Evolutionary conservation across 2,113 vertebrate genomes (phyloP).

Genomic region (Paratilapia polleni): DNA sequence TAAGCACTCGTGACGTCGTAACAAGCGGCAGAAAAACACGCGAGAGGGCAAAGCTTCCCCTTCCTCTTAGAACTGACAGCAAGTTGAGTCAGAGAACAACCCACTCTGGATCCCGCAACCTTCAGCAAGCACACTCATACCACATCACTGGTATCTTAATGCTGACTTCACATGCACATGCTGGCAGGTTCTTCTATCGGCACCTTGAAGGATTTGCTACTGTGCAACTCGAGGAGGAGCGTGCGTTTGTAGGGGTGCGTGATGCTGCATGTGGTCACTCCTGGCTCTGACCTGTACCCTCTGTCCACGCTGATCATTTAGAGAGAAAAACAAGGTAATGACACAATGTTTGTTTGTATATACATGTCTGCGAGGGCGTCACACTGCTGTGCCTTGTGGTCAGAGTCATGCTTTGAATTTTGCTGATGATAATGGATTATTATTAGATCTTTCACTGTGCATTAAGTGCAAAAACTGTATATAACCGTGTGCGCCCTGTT

Average conservation of each 20-base stretch:
- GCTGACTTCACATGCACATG: not conserved
- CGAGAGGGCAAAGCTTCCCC: constrained; percentile 41
- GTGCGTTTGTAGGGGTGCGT: not conserved
- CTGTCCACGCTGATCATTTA: not conserved
- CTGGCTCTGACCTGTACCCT: not conserved
- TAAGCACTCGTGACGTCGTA: not conserved
- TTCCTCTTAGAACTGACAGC: not conserved
- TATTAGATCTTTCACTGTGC: not conserved
- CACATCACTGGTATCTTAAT: not conserved
- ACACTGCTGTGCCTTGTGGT: not conserved
- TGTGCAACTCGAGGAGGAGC: not conserved
- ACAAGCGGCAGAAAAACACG: constrained; percentile 1
- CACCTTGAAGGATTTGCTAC: not conserved
- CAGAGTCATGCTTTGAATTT: not conserved
- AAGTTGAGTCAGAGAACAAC: not conserved
- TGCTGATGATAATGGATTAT: not conserved
- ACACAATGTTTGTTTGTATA: not conserved
- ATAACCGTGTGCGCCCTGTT: fast-evolving
- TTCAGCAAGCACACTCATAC: not conserved
- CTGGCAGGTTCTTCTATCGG: not conserved
- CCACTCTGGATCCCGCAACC: not conserved
- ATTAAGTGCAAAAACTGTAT: not conserved
- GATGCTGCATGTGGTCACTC: not conserved
- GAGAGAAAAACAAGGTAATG: constrained; percentile 50
- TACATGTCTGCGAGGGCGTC: not conserved